phyloP scores from a whole-genome alignment of 2,888 invertebrate species.

The Temnothorax ravouxi region DNA sequence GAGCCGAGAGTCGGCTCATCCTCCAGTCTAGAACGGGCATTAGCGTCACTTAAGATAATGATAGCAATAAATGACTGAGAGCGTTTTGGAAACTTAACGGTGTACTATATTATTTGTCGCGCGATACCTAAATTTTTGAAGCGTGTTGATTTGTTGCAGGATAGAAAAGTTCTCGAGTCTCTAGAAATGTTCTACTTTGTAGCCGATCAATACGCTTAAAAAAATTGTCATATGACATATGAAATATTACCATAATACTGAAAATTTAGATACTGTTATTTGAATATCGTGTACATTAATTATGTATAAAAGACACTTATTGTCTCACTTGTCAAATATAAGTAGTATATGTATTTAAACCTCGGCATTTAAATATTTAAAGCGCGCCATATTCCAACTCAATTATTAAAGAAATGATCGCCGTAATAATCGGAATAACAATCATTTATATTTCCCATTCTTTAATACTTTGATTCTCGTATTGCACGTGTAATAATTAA shows the following conservation, averaged over 20 bases:
- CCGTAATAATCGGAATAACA: background rate
- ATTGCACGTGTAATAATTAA: background rate
- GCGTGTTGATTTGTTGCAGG: too few relatives aligned
- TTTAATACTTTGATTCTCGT: background rate
- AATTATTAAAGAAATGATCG: conserved; percentile 14
- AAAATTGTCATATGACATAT: too few relatives aligned
- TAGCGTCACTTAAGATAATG: too few relatives aligned
- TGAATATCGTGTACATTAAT: too few relatives aligned
- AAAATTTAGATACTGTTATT: background rate
- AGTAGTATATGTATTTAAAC: background rate
- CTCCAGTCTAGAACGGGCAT: too few relatives aligned
- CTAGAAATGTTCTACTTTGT: too few relatives aligned
- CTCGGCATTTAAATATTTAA: background rate
- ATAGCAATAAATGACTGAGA: background rate
- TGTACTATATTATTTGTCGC: too few relatives aligned
- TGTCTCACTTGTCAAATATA: background rate
- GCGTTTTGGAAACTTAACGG: background rate
- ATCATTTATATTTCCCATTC: background rate
- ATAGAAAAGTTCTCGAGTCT: too few relatives aligned
- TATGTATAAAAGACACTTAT: background rate
- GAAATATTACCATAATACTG: background rate
- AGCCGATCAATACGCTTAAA: too few relatives aligned
- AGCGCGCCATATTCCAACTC: background rate
- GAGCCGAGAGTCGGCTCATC: too few relatives aligned
- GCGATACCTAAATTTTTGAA: too few relatives aligned